These are phyloP conservation scores for Todus mexicanus DNA, from an alignment of 2,797 vertebrate species.

Conservation along the genomic window DNA sequence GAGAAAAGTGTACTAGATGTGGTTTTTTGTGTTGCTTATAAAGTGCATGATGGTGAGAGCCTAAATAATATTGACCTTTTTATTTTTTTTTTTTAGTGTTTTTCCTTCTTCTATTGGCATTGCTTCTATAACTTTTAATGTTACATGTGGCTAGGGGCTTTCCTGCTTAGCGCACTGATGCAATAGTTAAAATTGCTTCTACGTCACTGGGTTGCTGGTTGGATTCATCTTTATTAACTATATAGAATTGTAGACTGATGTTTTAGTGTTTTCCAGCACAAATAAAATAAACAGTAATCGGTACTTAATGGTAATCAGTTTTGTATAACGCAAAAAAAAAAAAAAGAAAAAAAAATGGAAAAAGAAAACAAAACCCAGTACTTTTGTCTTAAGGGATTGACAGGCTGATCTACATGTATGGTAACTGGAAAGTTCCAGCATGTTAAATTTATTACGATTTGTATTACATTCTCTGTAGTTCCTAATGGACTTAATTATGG, in stretches of 20 bases:
- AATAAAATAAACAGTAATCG: slow-evolving; percentile 85
- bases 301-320: slow-evolving; percentile 91
- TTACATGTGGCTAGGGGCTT: slow-evolving; percentile 84
- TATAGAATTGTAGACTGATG: slow-evolving; percentile 81
- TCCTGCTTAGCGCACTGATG: slow-evolving; percentile 82
- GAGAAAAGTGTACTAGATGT: slow-evolving; percentile 83
- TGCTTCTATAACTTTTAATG: slow-evolving; percentile 87
- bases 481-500: slow-evolving; percentile 87
- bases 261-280: slow-evolving; percentile 94
- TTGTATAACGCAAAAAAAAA: slow-evolving; percentile 87
- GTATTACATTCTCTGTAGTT: slow-evolving; percentile 95
- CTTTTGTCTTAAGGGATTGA: slow-evolving; percentile 89
- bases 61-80: slow-evolving; percentile 86
- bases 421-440: slow-evolving; percentile 84
- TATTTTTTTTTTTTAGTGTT: slow-evolving; percentile 62
- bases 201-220: slow-evolving; percentile 88
- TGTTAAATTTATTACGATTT: slow-evolving; percentile 96
- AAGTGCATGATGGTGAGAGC: slow-evolving; percentile 96
- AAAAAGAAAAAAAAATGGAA: neutral
- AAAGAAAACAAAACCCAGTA: slow-evolving; percentile 75
- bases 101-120: slow-evolving; percentile 83
- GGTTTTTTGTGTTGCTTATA: slow-evolving; percentile 92
- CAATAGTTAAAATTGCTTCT: slow-evolving; percentile 88
- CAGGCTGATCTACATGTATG: slow-evolving; percentile 89
- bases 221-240: slow-evolving; percentile 88